Evolutionary conservation across 2,797 vertebrate genomes (phyloP).

Genomic region (Sparus aurata): DNA sequence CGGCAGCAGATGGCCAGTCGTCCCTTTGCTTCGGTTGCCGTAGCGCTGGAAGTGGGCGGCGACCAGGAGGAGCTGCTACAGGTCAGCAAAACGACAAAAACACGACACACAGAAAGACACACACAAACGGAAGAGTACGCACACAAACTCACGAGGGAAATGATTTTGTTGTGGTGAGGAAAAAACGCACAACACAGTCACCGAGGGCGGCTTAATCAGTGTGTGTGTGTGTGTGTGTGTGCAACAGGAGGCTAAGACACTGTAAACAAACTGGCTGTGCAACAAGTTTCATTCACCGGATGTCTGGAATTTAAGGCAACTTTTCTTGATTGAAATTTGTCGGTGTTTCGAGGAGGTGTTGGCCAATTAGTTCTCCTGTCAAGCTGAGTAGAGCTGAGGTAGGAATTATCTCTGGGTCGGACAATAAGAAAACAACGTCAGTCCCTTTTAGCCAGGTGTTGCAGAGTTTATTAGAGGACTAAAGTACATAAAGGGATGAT

Average conservation of each 20-base stretch:
- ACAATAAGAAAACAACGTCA: not conserved
- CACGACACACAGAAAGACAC: constrained; percentile 1
- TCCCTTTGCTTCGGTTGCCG: constrained; percentile 92
- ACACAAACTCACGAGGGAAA: not conserved
- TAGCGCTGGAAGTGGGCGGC: constrained; percentile 91
- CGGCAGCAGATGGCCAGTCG: constrained; percentile 97
- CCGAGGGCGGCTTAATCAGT: not conserved
- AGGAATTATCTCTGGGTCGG: not conserved
- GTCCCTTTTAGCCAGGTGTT: too few relatives aligned
- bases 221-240: not conserved
- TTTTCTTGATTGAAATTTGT: not conserved
- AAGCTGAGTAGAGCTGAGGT: too few relatives aligned
- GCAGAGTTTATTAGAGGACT: too few relatives aligned
- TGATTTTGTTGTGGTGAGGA: not conserved
- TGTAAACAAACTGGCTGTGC: not conserved
- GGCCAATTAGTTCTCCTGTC: not conserved
- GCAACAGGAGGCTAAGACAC: not conserved
- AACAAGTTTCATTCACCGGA: not conserved
- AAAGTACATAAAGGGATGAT: too few relatives aligned
- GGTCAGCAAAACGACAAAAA: constrained; percentile 69
- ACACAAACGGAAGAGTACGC: not conserved
- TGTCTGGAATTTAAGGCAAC: not conserved
- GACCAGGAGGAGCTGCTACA: constrained; percentile 90
- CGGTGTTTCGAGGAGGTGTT: not conserved
- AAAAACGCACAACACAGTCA: not conserved